These are phyloP conservation scores for Bufo gargarizans DNA, from an alignment of 2,113 vertebrate species.

Conservation along the genomic window DNA sequence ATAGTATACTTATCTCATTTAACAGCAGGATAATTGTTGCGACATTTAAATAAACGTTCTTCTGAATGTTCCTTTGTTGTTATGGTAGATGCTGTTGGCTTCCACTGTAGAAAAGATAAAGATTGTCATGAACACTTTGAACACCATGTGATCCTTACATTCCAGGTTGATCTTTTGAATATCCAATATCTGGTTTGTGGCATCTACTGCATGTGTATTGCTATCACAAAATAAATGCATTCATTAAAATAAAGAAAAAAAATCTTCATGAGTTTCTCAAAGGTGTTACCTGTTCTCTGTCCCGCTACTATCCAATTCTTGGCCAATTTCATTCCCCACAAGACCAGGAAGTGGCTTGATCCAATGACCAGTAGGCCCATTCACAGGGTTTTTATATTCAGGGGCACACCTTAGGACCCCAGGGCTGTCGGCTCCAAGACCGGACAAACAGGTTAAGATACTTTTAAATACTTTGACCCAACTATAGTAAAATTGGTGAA, in stretches of 20 bases:
- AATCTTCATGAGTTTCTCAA: neutral
- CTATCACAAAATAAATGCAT: neutral
- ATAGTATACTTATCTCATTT: slow-evolving; percentile 59
- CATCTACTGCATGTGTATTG: neutral
- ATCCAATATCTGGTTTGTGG: neutral
- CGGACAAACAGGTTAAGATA: neutral
- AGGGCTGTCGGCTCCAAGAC: too few species aligned
- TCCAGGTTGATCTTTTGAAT: neutral
- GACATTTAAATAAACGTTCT: slow-evolving; percentile 46
- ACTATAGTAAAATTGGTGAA: neutral
- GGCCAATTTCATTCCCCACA: too few species aligned
- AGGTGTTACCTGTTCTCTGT: too few species aligned
- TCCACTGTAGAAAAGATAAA: slow-evolving; percentile 16
- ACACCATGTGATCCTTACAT: neutral
- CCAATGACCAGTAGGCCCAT: too few species aligned
- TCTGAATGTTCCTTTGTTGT: slow-evolving; percentile 46
- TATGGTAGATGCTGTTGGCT: slow-evolving; percentile 25
- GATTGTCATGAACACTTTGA: slow-evolving; percentile 20
- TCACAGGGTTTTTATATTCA: too few species aligned
- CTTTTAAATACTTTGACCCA: neutral
- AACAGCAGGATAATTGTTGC: slow-evolving; percentile 55
- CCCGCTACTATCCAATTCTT: too few species aligned
- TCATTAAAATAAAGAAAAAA: neutral
- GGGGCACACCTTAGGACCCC: too few species aligned
- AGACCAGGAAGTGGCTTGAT: too few species aligned